Evolutionary conservation across 2,113 vertebrate genomes (phyloP).

Genomic region (Plecotus auritus): DNA sequence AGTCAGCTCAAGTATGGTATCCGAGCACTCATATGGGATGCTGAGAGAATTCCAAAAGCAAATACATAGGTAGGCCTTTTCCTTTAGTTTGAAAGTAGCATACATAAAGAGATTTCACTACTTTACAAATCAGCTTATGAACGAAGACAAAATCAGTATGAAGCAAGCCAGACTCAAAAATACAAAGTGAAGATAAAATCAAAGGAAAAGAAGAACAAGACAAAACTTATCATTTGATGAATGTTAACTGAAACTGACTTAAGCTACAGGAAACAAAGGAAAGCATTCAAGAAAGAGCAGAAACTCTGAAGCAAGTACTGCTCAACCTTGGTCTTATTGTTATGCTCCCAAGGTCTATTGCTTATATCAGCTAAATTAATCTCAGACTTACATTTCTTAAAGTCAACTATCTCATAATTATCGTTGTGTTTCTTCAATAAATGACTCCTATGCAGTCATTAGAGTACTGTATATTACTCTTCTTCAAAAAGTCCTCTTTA

Average conservation of each 20-base stretch:
- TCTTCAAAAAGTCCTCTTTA: constrained; percentile 26
- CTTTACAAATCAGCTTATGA: constrained; percentile 14
- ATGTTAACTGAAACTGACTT: neutral
- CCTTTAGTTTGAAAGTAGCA: neutral
- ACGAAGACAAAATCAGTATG: neutral
- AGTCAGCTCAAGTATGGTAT: neutral
- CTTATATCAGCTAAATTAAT: neutral
- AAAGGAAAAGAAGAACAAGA: neutral
- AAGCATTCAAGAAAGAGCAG: neutral
- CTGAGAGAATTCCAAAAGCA: neutral
- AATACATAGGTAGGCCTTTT: neutral
- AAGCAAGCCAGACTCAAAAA: neutral
- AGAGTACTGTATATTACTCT: neutral
- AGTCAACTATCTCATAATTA: neutral
- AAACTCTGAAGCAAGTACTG: neutral
- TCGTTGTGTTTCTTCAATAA: constrained; percentile 4
- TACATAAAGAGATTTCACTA: neutral
- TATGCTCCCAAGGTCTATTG: neutral
- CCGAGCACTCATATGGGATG: neutral
- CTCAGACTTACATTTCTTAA: neutral
- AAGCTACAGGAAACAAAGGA: neutral
- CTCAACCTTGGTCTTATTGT: neutral
- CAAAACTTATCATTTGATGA: neutral
- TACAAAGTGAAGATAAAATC: constrained; percentile 14
- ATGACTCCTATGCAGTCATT: neutral